Evolutionary conservation across 2,888 invertebrate species (phyloP), one percentile per base, ranked within the genome.

Genomic region (Ophion slaviceki): DNA sequence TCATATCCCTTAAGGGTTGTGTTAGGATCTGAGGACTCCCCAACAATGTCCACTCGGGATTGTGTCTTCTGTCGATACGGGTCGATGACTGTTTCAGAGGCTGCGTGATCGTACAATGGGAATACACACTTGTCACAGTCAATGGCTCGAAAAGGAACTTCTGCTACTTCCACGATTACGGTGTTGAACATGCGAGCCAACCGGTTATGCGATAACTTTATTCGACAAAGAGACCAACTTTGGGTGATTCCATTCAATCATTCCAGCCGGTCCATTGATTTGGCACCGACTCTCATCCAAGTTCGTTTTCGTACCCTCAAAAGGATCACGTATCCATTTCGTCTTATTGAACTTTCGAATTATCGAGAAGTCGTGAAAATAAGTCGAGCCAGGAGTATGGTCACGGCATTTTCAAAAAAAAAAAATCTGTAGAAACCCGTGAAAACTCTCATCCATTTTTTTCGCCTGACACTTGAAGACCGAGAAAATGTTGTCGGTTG

Each of bases 141-240:
- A 88, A 88, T 87, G 87, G 72, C 81, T 85, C 84, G 88, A 85
- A 85, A 87, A 76, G 80, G 64, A 87, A 87, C 88, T 88, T 87
- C 78, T 67, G 86, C 82, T 83, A 84, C 84, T 86, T 86, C 57
- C 36, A 36, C 61, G 24, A 64, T 80, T 61, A 28, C 45, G 53
- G 6, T 59, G 36, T 59, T 17, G 28, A 36, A 66, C 53, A 40
- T 53, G 40, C 61, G 74, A 75, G 79, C 80, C 80, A 80, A 74
- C 59, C 67, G 53, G 70, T 68, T 74, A 40, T 83, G 53, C 24
- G 57, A 70, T 53, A 75, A 80, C 70, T 75, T 80, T 53, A 53
- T 80, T 67, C 36, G 36, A 59, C 68, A 45, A 24, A 68, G 20
- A 79, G 67, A 40, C 61, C 40, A 64, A 59, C 67, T 78, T 53